Evolutionary conservation across 2,888 invertebrate genomes (phyloP), one percentile per base, ranked within the genome.

Genomic region (Sinhomidia bicolor): DNA sequence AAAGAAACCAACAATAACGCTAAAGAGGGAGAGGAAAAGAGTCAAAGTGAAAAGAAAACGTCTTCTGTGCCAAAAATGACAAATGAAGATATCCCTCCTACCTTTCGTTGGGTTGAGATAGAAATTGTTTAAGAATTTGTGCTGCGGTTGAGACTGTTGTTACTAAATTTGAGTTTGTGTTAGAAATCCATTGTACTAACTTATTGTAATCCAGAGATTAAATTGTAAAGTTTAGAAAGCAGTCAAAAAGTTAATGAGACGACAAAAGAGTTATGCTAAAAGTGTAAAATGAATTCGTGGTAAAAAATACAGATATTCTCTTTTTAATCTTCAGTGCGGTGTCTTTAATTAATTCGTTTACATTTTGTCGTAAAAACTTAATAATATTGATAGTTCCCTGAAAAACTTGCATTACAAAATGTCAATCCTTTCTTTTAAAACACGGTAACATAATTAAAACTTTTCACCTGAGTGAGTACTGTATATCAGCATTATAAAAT

Each of bases 391-490:
- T 84, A 47, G 57, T 62, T 84, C 89, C 84, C 85, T 89, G 89
- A 89, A 89, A 79, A 68, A 41, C 68, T 41, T 88, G 88, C 83
- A 89, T 81, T 81, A 26, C 44, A 51, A 29, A 62, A 10, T 65
- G 17, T 62, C 62, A 47, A 57, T 36, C 54, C 62, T 78, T 79
- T 20, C 20, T 14, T 62, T 71, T 84, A 26, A 76, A 71, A 85
- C 57, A 89, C 89, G 89, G 89, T 89, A 89, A 89, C 89, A 85
- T 89, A 85, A 85, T 85, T 84, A 85, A 89, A 89, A 89, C 85
- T 89, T 82, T 88, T 89, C 89, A 89, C 89, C 89, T 89, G 89
- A 89, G 81, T 89, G 89, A 89, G 76, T 79, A 68, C 81, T 89
- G 89, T 81, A 82, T 76, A 81, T 76, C 85, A 82, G 71, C 29